These are phyloP conservation scores for Streptopelia turtur DNA, from an alignment of 2,797 vertebrate species.

Conservation along the genomic window DNA sequence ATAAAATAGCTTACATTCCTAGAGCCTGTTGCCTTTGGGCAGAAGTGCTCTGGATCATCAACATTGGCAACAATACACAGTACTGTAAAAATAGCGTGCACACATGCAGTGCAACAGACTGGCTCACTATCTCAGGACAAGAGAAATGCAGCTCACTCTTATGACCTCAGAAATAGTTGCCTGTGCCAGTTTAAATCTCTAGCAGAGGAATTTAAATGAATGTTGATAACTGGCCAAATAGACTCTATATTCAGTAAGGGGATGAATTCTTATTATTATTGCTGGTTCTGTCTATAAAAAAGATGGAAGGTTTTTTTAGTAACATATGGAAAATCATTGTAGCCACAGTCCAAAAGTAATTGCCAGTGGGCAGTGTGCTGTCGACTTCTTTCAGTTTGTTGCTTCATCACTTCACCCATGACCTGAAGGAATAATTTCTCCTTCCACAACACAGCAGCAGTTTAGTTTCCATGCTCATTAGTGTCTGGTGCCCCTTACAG, in stretches of 20 bases:
- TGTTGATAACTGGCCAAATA: conserved; percentile 9
- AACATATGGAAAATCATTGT: conserved; percentile 26
- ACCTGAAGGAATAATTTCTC: conserved; percentile 34
- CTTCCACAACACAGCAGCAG: background rate
- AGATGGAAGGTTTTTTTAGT: background rate
- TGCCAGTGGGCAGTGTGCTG: background rate
- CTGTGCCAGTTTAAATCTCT: conserved; percentile 12
- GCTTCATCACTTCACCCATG: conserved; percentile 17
- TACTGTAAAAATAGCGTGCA: conserved; percentile 1
- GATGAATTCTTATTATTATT: conserved; percentile 18
- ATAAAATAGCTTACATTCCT: conserved; percentile 30
- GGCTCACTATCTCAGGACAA: conserved; percentile 20
- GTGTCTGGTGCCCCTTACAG: background rate
- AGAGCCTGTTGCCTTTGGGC: conserved; percentile 21
- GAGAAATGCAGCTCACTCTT: conserved; percentile 27
- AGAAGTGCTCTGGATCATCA: background rate
- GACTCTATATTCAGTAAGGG: conserved; percentile 19
- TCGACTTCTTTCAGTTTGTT: background rate
- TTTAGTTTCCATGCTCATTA: background rate
- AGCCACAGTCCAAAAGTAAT: background rate
- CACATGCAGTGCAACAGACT: background rate
- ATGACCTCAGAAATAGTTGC: background rate
- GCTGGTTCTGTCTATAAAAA: background rate
- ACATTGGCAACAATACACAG: background rate
- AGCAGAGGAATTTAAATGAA: conserved; percentile 29